phyloP scores from a whole-genome alignment of 2,888 invertebrate species.

The Acleris emargana region DNA sequence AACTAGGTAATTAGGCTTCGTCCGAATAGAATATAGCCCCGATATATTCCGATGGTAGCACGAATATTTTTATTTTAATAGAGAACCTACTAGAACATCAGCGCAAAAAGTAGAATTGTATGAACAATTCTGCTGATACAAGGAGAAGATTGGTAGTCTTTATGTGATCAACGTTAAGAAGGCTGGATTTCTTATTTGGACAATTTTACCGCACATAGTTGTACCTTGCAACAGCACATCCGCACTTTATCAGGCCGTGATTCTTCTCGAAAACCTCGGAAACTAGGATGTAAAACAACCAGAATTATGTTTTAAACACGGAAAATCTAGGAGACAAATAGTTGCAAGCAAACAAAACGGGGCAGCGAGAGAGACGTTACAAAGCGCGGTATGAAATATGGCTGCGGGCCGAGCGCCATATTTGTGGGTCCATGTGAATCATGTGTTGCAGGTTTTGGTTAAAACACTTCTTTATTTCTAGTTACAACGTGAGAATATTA shows the following conservation, averaged over 20 bases:
- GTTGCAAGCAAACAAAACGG: conserved; percentile 28
- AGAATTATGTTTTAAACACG: conserved; percentile 10
- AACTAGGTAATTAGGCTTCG: too few relatives aligned
- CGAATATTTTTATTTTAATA: too few relatives aligned
- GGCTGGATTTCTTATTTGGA: too few relatives aligned
- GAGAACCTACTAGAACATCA: too few relatives aligned
- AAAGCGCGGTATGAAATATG: conserved; percentile 38
- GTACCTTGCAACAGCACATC: too few relatives aligned
- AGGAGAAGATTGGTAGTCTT: too few relatives aligned
- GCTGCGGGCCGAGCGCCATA: conserved; percentile 11
- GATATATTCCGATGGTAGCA: too few relatives aligned
- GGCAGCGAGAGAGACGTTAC: conserved; percentile 30
- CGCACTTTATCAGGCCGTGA: background rate
- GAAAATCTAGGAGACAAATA: conserved; percentile 29
- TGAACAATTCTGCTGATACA: too few relatives aligned
- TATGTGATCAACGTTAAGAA: too few relatives aligned
- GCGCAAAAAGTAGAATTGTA: too few relatives aligned
- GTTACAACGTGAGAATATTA: background rate
- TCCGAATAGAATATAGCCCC: too few relatives aligned
- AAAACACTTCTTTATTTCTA: conserved; percentile 7
- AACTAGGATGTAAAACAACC: conserved; percentile 6
- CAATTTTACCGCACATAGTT: too few relatives aligned
- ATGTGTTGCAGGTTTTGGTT: conserved; percentile 11
- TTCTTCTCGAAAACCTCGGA: conserved; percentile 2
- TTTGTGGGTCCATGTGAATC: conserved; percentile 12